Evolutionary conservation across 2,113 vertebrate species (phyloP).

Genomic region (Leuciscus idus): DNA sequence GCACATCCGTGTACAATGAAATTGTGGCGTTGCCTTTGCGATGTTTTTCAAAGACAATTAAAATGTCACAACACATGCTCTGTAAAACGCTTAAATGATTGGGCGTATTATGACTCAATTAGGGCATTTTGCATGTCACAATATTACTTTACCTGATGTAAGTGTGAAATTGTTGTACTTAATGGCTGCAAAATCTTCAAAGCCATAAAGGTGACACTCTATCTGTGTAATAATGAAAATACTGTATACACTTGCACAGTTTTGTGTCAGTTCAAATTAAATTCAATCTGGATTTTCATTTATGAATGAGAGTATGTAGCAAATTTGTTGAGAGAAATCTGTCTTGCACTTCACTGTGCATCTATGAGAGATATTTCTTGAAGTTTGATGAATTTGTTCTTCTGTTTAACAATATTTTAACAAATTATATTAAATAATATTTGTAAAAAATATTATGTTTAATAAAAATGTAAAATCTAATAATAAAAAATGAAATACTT

Average conservation of each 20-base stretch:
- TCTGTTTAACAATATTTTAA: background rate
- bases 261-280: background rate
- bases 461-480: background rate
- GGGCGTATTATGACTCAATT: background rate
- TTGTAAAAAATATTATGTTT: background rate
- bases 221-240: background rate
- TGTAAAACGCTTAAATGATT: constrained; percentile 23
- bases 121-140: background rate
- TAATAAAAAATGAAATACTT: background rate
- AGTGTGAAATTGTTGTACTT: background rate
- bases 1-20: constrained; percentile 73
- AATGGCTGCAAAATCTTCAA: background rate
- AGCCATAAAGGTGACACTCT: background rate
- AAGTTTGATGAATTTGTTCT: background rate
- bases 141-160: constrained; percentile 1
- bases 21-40: constrained; percentile 68
- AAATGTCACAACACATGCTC: constrained; percentile 33
- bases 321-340: background rate
- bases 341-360: background rate
- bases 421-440: background rate
- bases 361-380: background rate
- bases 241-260: background rate
- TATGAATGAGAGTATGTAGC: background rate
- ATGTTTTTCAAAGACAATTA: constrained; percentile 64
- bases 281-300: background rate